phyloP scores from a whole-genome alignment of 1,140 invertebrate species.

The Sesamia nonagrioides region DNA sequence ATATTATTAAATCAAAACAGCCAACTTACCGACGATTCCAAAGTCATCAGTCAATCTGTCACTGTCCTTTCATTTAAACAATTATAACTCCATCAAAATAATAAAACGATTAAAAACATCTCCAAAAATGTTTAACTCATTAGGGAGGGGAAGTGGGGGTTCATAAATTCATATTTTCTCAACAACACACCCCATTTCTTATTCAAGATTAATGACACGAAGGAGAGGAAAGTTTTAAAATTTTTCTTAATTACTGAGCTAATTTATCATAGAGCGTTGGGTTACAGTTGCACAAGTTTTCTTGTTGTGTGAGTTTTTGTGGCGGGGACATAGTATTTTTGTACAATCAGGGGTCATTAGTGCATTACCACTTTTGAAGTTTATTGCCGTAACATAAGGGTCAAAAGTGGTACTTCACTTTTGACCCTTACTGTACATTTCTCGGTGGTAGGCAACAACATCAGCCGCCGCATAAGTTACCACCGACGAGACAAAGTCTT shows the following conservation, averaged over 20 bases:
- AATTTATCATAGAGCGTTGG: slow-evolving; percentile 14
- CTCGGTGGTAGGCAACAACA: too few relatives aligned
- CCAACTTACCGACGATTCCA: neutral
- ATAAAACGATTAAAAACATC: slow-evolving; percentile 10
- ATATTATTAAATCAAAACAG: neutral
- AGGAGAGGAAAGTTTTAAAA: neutral
- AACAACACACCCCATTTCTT: slow-evolving; percentile 9
- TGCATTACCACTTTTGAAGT: too few relatives aligned
- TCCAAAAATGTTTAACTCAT: slow-evolving; percentile 11
- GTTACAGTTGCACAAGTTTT: neutral
- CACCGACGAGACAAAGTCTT: too few relatives aligned
- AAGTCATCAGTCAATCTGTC: neutral
- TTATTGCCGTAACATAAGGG: too few relatives aligned
- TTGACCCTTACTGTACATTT: too few relatives aligned
- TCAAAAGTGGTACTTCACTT: too few relatives aligned
- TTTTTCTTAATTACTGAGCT: slow-evolving; percentile 6
- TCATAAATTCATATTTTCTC: slow-evolving; percentile 13
- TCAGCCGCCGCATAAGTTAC: too few relatives aligned
- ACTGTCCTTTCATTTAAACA: slow-evolving; percentile 2
- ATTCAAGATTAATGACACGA: slow-evolving; percentile 10
- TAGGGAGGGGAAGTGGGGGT: neutral
- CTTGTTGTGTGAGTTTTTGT: neutral
- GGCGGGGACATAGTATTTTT: too few relatives aligned
- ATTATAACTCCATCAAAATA: slow-evolving; percentile 16
- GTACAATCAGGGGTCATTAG: too few relatives aligned